phyloP scores from a whole-genome alignment of 2,797 vertebrate species.

The Synanceia verrucosa region DNA sequence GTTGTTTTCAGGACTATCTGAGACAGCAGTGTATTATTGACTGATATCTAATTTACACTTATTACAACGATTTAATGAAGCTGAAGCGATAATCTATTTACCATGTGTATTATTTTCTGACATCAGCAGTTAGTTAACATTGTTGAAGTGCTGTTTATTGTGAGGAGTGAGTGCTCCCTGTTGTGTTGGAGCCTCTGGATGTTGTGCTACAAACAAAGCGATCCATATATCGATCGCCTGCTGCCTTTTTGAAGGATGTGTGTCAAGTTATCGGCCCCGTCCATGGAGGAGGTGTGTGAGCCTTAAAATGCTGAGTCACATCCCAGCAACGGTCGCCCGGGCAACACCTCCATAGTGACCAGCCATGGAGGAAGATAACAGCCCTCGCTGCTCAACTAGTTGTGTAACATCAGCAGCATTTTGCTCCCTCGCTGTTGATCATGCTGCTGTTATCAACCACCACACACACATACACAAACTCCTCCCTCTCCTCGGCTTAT shows the following conservation, averaged over 20 bases:
- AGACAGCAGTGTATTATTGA: background rate
- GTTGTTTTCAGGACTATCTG: background rate
- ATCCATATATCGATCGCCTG: conserved; percentile 27
- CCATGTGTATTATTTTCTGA: background rate
- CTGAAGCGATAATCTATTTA: background rate
- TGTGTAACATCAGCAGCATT: conserved; percentile 35
- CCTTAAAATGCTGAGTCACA: conserved; percentile 75
- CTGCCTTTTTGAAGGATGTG: conserved; percentile 23
- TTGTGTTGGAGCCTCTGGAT: conserved; percentile 1
- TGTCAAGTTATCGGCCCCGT: conserved; percentile 18
- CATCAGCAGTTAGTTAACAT: background rate
- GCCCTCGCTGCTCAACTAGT: conserved; percentile 16
- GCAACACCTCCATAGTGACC: conserved; percentile 68
- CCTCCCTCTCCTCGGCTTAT: background rate
- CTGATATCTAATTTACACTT: background rate
- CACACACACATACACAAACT: background rate
- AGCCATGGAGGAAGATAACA: conserved; percentile 46
- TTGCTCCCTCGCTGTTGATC: conserved; percentile 20
- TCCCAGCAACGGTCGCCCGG: conserved; percentile 66
- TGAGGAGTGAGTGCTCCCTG: background rate
- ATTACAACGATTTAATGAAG: background rate
- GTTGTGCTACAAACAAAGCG: conserved; percentile 13
- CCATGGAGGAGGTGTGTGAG: conserved; percentile 23
- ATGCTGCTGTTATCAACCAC: conserved; percentile 11
- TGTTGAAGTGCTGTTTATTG: conserved; percentile 5